phyloP scores from a whole-genome alignment of 2,888 invertebrate genomes.

The Drosophila sordidula region DNA sequence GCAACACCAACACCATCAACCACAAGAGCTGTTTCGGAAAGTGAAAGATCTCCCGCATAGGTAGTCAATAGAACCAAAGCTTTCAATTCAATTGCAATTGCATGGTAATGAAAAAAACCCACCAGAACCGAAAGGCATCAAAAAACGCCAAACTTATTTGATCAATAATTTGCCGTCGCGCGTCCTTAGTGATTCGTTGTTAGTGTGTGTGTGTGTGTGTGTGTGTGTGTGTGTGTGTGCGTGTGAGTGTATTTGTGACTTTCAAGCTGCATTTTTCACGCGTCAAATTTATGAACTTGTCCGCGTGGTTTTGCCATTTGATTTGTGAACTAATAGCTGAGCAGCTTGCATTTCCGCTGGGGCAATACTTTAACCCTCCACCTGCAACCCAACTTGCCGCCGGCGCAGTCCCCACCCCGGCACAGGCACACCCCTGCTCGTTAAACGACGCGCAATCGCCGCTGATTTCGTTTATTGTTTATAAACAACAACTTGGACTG shows the following conservation, averaged over 20 bases:
- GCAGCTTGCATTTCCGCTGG: constrained; percentile 51
- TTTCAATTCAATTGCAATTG: constrained; percentile 22
- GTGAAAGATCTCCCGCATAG: constrained; percentile 21
- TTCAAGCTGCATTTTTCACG: constrained; percentile 68
- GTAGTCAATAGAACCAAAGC: constrained; percentile 9
- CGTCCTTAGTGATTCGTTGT: constrained; percentile 65
- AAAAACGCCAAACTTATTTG: constrained; percentile 68
- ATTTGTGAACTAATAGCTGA: constrained; percentile 67
- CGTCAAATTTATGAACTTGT: constrained; percentile 67
- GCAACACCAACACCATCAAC: neutral
- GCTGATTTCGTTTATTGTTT: constrained; percentile 77
- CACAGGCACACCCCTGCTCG: constrained; percentile 10
- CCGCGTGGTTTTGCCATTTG: constrained; percentile 57
- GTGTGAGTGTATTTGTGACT: constrained; percentile 31
- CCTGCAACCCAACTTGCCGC: neutral
- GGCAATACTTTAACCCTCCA: constrained; percentile 48
- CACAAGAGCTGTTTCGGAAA: constrained; percentile 7
- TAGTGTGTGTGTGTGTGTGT: constrained; percentile 15
- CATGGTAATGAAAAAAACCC: constrained; percentile 20
- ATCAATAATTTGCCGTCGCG: constrained; percentile 74
- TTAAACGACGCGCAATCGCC: constrained; percentile 36
- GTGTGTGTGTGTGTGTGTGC: constrained; percentile 9
- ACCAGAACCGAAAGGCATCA: constrained; percentile 4
- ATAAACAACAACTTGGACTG: constrained; percentile 74
- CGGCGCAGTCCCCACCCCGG: neutral